Percentiles rank a stretch among this genome's conserved stretches.
Conservation (phyloP, 2,113 vertebrate species). For the cattle (Bos taurus) region ARS-UCD2.0 NC_037330.1:16863001-16863500, state of each 20-base stretch:
- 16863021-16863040: no score
- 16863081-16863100: no score
- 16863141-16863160: not conserved
- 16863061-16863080: no score
- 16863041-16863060: no score
- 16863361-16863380: not conserved
- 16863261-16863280: not conserved
- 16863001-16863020: no score
- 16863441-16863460: not conserved
- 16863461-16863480: not conserved
- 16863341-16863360: fast-evolving
- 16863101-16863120: no score
- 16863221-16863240: not conserved
- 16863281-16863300: not conserved
- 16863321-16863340: not conserved
- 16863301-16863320: not conserved
- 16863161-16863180: not conserved
- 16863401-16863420: not conserved
- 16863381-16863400: not conserved
- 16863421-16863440: not conserved
- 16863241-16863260: not conserved
- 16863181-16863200: not conserved
- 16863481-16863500: not conserved
- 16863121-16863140: no score
- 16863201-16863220: not conserved